Percentiles rank a stretch among this genome's conserved stretches.
Evolutionary conservation across 2,797 vertebrate species (phyloP).

Genomic region (Eospalax fontanierii): DNA sequence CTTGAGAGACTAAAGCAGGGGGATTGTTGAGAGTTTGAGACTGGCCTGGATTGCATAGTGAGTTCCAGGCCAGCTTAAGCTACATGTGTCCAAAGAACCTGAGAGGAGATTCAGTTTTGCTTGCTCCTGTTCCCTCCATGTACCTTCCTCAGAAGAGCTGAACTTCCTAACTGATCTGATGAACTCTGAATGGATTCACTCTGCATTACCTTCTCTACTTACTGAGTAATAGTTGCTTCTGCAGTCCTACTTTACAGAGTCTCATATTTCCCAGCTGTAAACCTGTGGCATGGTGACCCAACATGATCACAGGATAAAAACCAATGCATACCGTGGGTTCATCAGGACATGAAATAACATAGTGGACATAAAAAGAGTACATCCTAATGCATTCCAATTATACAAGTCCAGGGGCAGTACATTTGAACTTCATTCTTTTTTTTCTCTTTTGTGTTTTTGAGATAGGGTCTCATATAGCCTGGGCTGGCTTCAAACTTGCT

Average conservation of each 20-base stretch:
- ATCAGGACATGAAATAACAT: constrained; percentile 45
- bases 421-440: background rate
- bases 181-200: constrained; percentile 19
- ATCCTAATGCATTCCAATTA: background rate
- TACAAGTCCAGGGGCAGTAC: constrained; percentile 34
- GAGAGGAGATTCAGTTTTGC: constrained; percentile 20
- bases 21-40: background rate
- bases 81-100: background rate
- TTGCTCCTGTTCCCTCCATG: background rate
- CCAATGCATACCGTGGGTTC: background rate
- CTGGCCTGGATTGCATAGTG: background rate
- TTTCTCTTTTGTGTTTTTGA: background rate
- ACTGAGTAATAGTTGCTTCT: background rate
- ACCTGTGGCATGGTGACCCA: background rate
- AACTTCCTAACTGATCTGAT: constrained; percentile 22
- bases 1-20: background rate
- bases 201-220: constrained; percentile 28
- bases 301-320: constrained; percentile 30
- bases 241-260: background rate
- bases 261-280: constrained; percentile 55
- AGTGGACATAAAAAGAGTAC: background rate
- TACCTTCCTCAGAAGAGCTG: background rate
- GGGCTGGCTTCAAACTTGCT: background rate
- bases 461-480: background rate
- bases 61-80: background rate